Evolutionary conservation across 1,140 invertebrate genomes (phyloP), one percentile per base, ranked within the genome.

Genomic region (Triops cancriformis): DNA sequence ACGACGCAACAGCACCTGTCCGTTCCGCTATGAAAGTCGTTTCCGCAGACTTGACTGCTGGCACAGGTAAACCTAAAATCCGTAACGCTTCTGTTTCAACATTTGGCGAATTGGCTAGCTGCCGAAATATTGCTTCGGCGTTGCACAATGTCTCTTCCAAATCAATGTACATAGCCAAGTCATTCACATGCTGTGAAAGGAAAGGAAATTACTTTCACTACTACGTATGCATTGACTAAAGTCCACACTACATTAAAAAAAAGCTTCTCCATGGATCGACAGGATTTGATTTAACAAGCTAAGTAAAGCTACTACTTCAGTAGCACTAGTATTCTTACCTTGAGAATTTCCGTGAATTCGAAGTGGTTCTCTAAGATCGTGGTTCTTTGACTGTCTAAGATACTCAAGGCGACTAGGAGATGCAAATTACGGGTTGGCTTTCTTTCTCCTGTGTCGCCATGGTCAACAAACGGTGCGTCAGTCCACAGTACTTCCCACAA

Each of bases 291-390:
- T n/a, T n/a, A n/a, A n/a, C n/a, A n/a, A n/a, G n/a, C n/a, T n/a
- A n/a, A n/a, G n/a, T n/a, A n/a, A n/a, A n/a, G n/a, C n/a, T n/a
- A n/a, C n/a, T n/a, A n/a, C n/a, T n/a, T n/a, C n/a, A n/a, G n/a
- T n/a, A n/a, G n/a, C n/a, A n/a, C n/a, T n/a, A 26, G 72, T 27
- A 72, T 72, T 72, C 80, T 83, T 88, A 95, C 94, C 88, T 98
- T 98, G 23, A 98, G 86, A 82, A 98, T 98, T 87, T 98, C 97
- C 12, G 94, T 97, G 82, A 98, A 95, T 73, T 95, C 95, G 86
- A 94, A 98, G 81, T 92, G 90, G 82, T 93, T 94, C 81, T 93
- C 92, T 81, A 98, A 96, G 11, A 99, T 87, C 5, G 89, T 88
- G 80, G 89, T 88, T 81, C 93, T 94, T 84, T 98, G 93, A 26